Conservation (phyloP, 2,113 vertebrate species). For the Cervus canadensis region DNA sequence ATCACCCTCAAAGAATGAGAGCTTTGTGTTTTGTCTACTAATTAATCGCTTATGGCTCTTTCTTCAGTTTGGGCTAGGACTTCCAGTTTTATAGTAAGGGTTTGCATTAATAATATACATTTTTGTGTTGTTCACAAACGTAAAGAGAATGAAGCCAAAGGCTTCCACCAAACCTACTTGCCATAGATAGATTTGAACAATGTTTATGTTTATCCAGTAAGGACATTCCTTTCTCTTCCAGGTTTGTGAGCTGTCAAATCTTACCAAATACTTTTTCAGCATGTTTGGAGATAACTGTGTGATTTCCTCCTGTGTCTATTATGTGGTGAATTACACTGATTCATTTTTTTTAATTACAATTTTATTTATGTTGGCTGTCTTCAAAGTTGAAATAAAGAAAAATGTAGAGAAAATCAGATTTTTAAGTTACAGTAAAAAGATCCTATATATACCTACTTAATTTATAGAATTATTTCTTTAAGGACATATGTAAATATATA, state of each 20-base stretch:
- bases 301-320: background rate
- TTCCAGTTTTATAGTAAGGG: background rate
- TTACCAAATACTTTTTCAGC: background rate
- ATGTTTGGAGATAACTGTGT: background rate
- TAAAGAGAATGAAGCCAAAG: background rate
- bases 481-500: background rate
- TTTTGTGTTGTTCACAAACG: background rate
- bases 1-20: background rate
- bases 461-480: conserved; percentile 33
- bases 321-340: background rate
- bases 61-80: background rate
- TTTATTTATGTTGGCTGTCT: background rate
- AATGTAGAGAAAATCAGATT: background rate
- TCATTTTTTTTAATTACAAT: background rate
- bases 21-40: background rate
- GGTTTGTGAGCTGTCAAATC: background rate
- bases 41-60: background rate
- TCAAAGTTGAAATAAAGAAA: background rate
- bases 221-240: background rate
- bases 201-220: background rate
- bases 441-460: background rate
- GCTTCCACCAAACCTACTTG: too few relatives aligned
- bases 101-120: background rate
- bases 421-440: conserved; percentile 4
- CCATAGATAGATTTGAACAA: background rate